Conservation (phyloP, 1,140 invertebrate genomes). For the Ceratina japonica region DNA sequence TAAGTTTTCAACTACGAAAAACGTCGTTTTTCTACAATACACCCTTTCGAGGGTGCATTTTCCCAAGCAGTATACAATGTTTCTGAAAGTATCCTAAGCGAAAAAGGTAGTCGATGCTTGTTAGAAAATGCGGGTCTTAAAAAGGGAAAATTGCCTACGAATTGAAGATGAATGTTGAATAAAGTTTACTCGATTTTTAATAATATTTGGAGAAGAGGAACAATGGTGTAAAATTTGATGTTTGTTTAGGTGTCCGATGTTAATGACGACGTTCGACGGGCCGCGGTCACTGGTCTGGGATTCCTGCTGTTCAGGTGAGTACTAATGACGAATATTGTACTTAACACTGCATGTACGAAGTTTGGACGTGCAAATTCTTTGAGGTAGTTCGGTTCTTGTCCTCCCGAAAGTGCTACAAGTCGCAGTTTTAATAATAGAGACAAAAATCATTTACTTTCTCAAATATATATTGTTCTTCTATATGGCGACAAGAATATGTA, state of each 20-base stretch:
- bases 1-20: slow-evolving; percentile 76
- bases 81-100: too few species aligned
- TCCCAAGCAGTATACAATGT: too few species aligned
- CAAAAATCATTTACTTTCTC: not conserved
- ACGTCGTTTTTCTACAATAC: too few species aligned
- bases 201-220: too few species aligned
- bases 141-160: too few species aligned
- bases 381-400: not conserved
- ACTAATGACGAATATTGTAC: slow-evolving; percentile 40
- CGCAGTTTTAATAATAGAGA: not conserved
- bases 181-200: too few species aligned
- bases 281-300: slow-evolving; percentile 97
- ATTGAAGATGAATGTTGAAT: too few species aligned
- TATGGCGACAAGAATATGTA: too few species aligned
- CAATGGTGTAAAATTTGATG: not conserved
- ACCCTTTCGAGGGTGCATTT: too few species aligned
- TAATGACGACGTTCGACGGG: slow-evolving; percentile 98
- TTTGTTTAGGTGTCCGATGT: slow-evolving; percentile 91
- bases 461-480: too few species aligned
- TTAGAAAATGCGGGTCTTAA: too few species aligned
- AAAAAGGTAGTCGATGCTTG: too few species aligned
- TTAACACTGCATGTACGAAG: slow-evolving; percentile 9
- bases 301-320: slow-evolving; percentile 94
- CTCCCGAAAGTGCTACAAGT: slow-evolving; percentile 3
- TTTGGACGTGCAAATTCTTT: slow-evolving; percentile 35